Base-by-base conservation (phyloP, 2,113 vertebrate species). In the Solenodon paradoxus region DNA sequence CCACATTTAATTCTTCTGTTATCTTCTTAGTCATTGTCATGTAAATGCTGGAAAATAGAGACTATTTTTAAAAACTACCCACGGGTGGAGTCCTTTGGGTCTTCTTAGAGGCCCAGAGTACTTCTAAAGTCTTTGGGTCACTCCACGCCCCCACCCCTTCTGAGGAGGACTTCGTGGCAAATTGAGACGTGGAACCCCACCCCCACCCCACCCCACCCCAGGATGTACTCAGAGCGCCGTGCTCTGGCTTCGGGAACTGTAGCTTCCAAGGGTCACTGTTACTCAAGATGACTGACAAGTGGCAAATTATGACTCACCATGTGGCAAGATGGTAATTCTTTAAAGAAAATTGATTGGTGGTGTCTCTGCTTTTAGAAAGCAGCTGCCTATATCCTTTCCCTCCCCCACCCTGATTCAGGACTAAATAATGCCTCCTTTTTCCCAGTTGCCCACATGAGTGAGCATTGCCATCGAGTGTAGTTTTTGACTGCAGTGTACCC, bases 371-470 rank as follows among this genome's bases (percentile, higher is more conserved):
- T 57, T 89, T 63, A 9, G 20, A 13, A 51, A 80, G n/a, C n/a
- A n/a, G n/a, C n/a, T n/a, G n/a, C n/a, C n/a, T n/a, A n/a, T n/a
- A 0, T 5, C 42, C 71, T 7, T 16, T 24, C 38, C 45, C 79
- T 30, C 55, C n/a, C 69, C 38, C 16, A 2, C n/a, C n/a, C n/a
- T n/a, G n/a, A n/a, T n/a, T n/a, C n/a, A n/a, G n/a, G n/a, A n/a
- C n/a, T n/a, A n/a, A n/a, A n/a, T 38, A 4, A 13, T 57, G 63
- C 38, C 0, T 42, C 38, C n/a, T 15, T 79, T n/a, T 11, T 47
- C n/a, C 26, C 26, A 28, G 12, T 30, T 15, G 9, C 40, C 38
- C 19, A 4, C 0, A 3, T 9, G 12, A 55, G 4, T 9, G 12
- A 55, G 7, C 24, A 2, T 57, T 15, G 61, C 40, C 26, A 1